Evolutionary conservation across 2,113 vertebrate species (phyloP).

Genomic region (Caloenas nicobarica): DNA sequence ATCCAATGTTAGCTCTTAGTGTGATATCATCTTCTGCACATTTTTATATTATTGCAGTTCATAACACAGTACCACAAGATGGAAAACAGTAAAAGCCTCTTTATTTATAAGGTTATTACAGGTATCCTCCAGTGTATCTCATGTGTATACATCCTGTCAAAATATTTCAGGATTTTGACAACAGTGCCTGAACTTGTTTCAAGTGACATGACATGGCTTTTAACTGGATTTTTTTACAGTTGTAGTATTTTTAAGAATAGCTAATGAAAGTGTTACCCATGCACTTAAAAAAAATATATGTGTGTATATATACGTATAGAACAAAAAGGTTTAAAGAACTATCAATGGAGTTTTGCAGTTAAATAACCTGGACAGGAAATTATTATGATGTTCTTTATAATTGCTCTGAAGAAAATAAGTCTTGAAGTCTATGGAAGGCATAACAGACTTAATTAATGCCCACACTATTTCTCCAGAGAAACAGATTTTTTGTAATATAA

Average conservation of each 20-base stretch:
- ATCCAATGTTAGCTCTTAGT: not conserved
- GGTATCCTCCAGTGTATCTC: conserved; percentile 38
- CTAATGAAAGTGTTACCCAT: not conserved
- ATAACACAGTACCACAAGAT: conserved; percentile 6
- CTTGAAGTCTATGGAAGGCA: conserved; percentile 50
- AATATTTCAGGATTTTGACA: conserved; percentile 56
- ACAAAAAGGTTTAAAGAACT: conserved; percentile 44
- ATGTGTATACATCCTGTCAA: conserved; percentile 49
- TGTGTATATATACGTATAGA: not conserved
- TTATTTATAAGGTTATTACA: conserved; percentile 61
- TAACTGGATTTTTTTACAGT: conserved; percentile 24
- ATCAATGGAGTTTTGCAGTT: conserved; percentile 44
- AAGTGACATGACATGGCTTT: conserved; percentile 51
- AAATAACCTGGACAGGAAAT: conserved; percentile 49
- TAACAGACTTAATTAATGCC: conserved; percentile 68
- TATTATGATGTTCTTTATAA: conserved; percentile 63
- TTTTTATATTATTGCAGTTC: conserved; percentile 36
- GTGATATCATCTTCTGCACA: not conserved
- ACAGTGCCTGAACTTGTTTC: conserved; percentile 33
- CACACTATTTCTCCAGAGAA: conserved; percentile 60
- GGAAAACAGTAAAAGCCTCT: conserved; percentile 51
- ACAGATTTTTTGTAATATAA: conserved; percentile 56
- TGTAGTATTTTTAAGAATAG: conserved; percentile 13
- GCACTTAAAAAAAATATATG: not conserved
- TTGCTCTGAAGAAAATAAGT: conserved; percentile 26